These are phyloP conservation scores for Azemiops feae DNA, from an alignment of 2,113 vertebrate genomes.

Conservation along the genomic window DNA sequence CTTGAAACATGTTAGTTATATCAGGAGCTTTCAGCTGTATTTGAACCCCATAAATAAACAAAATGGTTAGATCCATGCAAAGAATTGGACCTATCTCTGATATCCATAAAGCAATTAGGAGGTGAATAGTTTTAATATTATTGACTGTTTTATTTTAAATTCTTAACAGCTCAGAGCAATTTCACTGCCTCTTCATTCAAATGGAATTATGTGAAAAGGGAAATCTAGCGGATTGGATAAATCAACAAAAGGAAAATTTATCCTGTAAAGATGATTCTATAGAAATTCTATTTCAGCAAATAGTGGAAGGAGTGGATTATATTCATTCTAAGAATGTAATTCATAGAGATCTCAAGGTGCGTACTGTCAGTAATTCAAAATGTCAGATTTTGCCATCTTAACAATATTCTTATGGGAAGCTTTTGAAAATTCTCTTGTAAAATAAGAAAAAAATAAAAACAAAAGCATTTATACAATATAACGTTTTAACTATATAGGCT, in stretches of 20 bases:
- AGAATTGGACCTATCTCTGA: not conserved
- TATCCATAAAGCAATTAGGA: not conserved
- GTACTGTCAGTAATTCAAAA: not conserved
- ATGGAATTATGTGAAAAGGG: slow-evolving; percentile 75
- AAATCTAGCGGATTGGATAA: slow-evolving; percentile 62
- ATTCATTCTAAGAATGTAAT: slow-evolving; percentile 68
- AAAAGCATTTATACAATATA: not conserved
- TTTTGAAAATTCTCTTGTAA: not conserved
- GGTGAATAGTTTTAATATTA: slow-evolving; percentile 24
- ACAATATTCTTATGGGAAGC: not conserved
- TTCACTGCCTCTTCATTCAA: slow-evolving; percentile 67
- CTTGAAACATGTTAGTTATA: not conserved
- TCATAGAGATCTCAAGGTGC: slow-evolving; percentile 79
- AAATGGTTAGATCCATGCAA: not conserved
- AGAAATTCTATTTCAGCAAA: slow-evolving; percentile 64
- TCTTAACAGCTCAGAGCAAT: slow-evolving; percentile 22
- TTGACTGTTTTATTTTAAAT: slow-evolving; percentile 42
- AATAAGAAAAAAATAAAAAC: not conserved
- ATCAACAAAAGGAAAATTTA: fast-evolving
- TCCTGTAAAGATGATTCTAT: slow-evolving; percentile 35
- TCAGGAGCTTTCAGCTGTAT: not conserved
- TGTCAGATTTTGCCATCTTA: not conserved
- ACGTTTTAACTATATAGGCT: not conserved
- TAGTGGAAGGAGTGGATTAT: slow-evolving; percentile 63
- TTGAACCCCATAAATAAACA: not conserved